Base-by-base conservation (phyloP, 2,797 vertebrate genomes). In the Oreochromis mossambicus region DNA sequence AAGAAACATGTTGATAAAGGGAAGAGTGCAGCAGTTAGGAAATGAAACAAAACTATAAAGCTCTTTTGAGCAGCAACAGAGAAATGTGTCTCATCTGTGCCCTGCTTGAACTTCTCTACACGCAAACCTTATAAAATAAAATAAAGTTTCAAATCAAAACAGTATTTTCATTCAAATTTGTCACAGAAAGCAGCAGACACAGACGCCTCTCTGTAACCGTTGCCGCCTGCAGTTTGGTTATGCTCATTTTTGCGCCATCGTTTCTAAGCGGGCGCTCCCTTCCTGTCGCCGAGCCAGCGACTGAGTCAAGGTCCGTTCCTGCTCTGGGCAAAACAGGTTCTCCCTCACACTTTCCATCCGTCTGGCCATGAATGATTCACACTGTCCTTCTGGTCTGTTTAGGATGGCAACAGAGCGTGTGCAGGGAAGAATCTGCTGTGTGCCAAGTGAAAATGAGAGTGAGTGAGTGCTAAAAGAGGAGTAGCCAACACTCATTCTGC, bases 341-440 rank as follows among this genome's bases (percentile, higher is more conserved):
- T 61, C 83, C 85, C 86, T 94, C 95, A 94, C 84, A 88, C 79
- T 95, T 95, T 96, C 95, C 94, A 83, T 88, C 78, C 51, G 85
- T 82, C 90, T 87, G 82, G 84, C 92, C 91, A 92, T 83, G 89
- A 94, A 92, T 95, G 94, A 94, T 88, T 96, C 94, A 95, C 77
- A 14, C 89, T 79, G 88, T 66, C 81, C 78, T 68, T 79, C 78
- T 75, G 80, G 68, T 83, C 85, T 86, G 52, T 87, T 93, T 89
- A 68, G 84, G 85, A 61, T 79, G 87, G 82, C 54, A 81, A 11
- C 84, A 9, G 52, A 75, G 50, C 36, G 29, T 13, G 29, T 55
- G 82, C 78, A 79, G 78, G 9, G 55, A 83, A 70, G 77, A 79
- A 77, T 73, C 85, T 75, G 61, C 46, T 86, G 56, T 56, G 14